Percentiles rank a stretch among this genome's conserved stretches.
These are phyloP conservation scores for Loriculus beryllinus DNA, from an alignment of 2,797 vertebrate genomes.

Conservation along the genomic window DNA sequence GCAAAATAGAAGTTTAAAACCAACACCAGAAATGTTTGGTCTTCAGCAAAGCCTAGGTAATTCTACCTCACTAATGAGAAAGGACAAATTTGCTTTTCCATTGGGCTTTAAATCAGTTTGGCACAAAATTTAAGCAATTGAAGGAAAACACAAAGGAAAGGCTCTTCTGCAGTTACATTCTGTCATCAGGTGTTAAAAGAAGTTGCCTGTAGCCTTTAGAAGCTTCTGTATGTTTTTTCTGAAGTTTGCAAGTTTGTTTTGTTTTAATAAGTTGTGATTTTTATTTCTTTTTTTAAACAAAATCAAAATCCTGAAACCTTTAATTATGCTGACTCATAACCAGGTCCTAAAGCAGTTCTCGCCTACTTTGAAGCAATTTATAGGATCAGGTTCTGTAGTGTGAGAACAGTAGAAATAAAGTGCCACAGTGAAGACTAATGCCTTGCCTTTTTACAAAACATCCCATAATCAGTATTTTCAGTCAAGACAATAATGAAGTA, in stretches of 20 bases:
- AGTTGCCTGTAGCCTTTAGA: not conserved
- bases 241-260: not conserved
- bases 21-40: not conserved
- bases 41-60: not conserved
- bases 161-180: not conserved
- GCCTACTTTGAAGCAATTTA: constrained; percentile 41
- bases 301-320: not conserved
- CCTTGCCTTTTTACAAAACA: not conserved
- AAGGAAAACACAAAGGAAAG: not conserved
- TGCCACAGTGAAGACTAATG: not conserved
- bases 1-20: not conserved
- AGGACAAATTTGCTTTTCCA: not conserved
- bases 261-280: not conserved
- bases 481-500: not conserved
- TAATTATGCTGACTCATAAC: constrained; percentile 31
- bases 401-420: not conserved
- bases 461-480: not conserved
- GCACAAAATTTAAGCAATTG: not conserved
- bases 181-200: not conserved
- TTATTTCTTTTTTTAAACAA: not conserved
- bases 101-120: not conserved
- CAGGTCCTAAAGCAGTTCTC: constrained; percentile 17
- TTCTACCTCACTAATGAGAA: not conserved
- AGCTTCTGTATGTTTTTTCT: not conserved
- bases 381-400: constrained; percentile 17